phyloP scores from a whole-genome alignment of 2,888 invertebrate species.

The Sphinx pinastri region DNA sequence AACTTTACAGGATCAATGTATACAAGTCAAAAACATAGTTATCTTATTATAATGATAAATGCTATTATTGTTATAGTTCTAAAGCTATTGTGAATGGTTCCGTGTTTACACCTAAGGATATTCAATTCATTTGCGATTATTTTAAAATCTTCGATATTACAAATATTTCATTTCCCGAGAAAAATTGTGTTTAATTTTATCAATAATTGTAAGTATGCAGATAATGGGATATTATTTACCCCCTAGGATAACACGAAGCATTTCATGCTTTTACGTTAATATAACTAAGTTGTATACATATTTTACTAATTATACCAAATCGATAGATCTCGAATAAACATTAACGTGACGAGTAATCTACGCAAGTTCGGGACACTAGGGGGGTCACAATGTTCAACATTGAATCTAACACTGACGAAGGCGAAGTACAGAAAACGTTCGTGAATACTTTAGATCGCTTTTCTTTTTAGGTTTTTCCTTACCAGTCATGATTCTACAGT shows the following conservation, averaged over 20 bases:
- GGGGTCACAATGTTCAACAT: conserved; percentile 74
- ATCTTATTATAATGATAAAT: conserved; percentile 76
- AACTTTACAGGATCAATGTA: conserved; percentile 80
- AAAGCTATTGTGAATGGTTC: conserved; percentile 81
- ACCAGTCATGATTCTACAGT: conserved; percentile 74
- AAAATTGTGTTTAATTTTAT: conserved; percentile 54
- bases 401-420: conserved; percentile 78
- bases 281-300: conserved; percentile 77
- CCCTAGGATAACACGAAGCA: conserved; percentile 72
- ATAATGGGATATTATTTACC: conserved; percentile 64
- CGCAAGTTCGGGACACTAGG: conserved; percentile 69
- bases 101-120: conserved; percentile 66
- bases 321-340: conserved; percentile 68
- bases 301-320: conserved; percentile 71
- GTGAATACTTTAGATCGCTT: conserved; percentile 66
- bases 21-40: conserved; percentile 83
- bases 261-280: conserved; percentile 72
- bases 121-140: conserved; percentile 58
- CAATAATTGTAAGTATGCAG: conserved; percentile 46
- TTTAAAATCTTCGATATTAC: conserved; percentile 58
- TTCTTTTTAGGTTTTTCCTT: conserved; percentile 66
- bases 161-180: conserved; percentile 51
- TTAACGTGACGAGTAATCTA: conserved; percentile 76
- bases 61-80: conserved; percentile 81
- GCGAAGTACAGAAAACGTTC: conserved; percentile 66